A percentile compares a stretch with the other conserved stretches of the same genome.
phyloP scores from a whole-genome alignment of 2,888 invertebrate genomes.

The Tineola bisselliella region DNA sequence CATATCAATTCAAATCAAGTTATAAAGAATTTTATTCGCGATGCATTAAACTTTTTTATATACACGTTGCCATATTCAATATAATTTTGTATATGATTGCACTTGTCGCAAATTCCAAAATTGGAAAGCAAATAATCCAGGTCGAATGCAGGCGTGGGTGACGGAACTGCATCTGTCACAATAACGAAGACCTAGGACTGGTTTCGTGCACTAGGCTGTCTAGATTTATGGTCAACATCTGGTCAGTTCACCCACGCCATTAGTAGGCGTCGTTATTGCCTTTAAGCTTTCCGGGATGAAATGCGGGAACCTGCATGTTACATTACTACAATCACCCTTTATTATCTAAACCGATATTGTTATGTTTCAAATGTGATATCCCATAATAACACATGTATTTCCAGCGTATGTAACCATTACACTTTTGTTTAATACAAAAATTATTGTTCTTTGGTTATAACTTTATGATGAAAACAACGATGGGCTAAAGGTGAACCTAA shows the following conservation, averaged over 20 bases:
- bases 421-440: no score
- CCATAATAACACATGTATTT: no score
- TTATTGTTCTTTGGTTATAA: no score
- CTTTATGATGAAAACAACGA: no score
- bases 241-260: constrained; percentile 23
- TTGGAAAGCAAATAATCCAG: constrained; percentile 6
- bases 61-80: background rate
- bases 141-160: constrained; percentile 25
- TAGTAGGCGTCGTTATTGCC: constrained; percentile 26
- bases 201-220: constrained; percentile 16
- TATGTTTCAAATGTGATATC: no score
- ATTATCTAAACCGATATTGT: background rate
- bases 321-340: background rate
- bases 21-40: background rate
- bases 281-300: constrained; percentile 21
- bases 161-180: constrained; percentile 12
- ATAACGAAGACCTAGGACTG: constrained; percentile 24
- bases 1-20: background rate
- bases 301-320: background rate
- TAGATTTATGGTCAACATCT: constrained; percentile 17
- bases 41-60: background rate
- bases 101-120: background rate
- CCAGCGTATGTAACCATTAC: no score
- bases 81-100: background rate
- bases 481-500: no score